Conservation (phyloP, 2,797 vertebrate species). For the Danio albolineatus region DNA sequence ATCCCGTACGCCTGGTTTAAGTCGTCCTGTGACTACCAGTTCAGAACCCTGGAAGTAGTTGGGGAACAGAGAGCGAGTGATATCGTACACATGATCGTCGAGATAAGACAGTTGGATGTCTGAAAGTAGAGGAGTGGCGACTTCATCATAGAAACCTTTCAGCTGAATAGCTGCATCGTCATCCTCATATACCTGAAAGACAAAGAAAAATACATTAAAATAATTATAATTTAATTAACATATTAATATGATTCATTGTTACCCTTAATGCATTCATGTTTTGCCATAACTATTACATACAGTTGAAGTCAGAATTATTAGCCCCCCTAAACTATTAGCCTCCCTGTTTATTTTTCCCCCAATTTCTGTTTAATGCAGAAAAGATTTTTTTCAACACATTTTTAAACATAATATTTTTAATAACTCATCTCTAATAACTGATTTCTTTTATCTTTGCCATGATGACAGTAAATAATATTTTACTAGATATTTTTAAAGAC, state of each 20-base stretch:
- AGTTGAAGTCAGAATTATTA: no score
- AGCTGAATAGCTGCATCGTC: constrained; percentile 83
- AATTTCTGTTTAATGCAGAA: no score
- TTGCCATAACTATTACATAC: no score
- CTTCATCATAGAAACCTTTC: constrained; percentile 86
- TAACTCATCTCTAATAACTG: no score
- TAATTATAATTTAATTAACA: not conserved
- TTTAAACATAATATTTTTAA: no score
- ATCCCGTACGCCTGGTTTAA: constrained; percentile 76
- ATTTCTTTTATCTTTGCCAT: no score
- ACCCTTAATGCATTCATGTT: not conserved
- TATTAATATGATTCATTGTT: not conserved
- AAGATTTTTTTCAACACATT: no score
- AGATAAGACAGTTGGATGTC: constrained; percentile 85
- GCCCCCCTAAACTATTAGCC: no score
- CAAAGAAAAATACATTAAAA: not conserved
- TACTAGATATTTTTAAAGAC: no score
- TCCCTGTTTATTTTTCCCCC: no score
- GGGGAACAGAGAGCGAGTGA: constrained; percentile 81
- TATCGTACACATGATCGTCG: constrained; percentile 76
- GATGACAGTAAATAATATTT: no score
- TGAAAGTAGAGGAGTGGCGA: constrained; percentile 84
- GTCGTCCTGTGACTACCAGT: constrained; percentile 82
- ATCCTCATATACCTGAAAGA: constrained; percentile 79
- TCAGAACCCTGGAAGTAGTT: constrained; percentile 89